phyloP scores from a whole-genome alignment of 1,140 invertebrate species.

The Euwallacea fornicatus region DNA sequence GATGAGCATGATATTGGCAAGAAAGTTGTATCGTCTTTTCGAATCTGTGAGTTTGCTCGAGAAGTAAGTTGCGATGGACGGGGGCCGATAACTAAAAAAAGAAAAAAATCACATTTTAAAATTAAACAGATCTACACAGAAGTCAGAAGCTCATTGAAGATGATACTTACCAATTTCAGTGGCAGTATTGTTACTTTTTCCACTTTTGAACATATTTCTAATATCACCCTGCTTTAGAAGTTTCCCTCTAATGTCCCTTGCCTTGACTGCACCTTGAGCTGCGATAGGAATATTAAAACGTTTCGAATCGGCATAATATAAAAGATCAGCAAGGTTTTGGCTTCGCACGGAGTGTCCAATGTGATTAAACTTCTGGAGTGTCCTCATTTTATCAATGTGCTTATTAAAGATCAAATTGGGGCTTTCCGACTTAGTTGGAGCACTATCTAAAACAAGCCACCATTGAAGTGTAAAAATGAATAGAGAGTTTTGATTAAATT shows the following conservation, averaged over 20 bases:
- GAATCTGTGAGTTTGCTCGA: too few relatives aligned
- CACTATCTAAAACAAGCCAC: too few relatives aligned
- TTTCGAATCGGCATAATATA: conserved; percentile 56
- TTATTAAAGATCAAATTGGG: conserved; percentile 43
- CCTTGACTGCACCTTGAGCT: conserved; percentile 15
- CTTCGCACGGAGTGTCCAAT: conserved; percentile 54
- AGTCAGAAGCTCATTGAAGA: too few relatives aligned
- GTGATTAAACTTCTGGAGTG: conserved; percentile 51
- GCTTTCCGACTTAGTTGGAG: too few relatives aligned
- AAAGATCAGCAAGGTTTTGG: conserved; percentile 52
- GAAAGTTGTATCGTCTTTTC: too few relatives aligned
- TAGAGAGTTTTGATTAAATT: too few relatives aligned
- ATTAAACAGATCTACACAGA: too few relatives aligned
- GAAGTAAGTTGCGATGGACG: too few relatives aligned
- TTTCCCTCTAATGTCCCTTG: conserved; percentile 22
- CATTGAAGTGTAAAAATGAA: too few relatives aligned
- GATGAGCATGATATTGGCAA: not conserved
- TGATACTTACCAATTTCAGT: too few relatives aligned
- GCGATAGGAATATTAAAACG: conserved; percentile 54
- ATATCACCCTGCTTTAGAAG: conserved; percentile 47
- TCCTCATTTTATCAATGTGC: conserved; percentile 56
- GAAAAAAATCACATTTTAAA: too few relatives aligned
- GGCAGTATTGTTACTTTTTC: not conserved
- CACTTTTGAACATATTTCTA: conserved; percentile 43
- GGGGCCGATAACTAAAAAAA: too few relatives aligned